phyloP scores from a whole-genome alignment of 2,797 vertebrate genomes.

The Periparus ater region DNA sequence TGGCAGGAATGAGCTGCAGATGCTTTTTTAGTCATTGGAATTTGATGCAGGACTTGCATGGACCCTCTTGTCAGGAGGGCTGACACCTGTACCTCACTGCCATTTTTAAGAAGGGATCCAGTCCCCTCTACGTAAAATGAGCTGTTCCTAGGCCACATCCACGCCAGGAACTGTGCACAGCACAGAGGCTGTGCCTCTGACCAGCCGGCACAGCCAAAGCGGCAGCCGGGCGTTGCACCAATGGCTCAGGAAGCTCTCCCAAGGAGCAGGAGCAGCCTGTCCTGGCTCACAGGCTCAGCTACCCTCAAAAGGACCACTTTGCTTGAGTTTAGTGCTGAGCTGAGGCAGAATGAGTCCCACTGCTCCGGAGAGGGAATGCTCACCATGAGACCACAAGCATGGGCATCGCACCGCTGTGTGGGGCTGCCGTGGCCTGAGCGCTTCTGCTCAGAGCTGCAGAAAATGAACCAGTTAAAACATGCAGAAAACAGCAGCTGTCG shows the following conservation, averaged over 20 bases:
- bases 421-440: not conserved
- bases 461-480: not conserved
- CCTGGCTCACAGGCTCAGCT: not conserved
- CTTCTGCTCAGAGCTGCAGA: not conserved
- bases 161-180: not conserved
- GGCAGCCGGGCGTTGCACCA: accelerated
- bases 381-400: not conserved
- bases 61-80: not conserved
- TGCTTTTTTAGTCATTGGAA: not conserved
- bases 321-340: not conserved
- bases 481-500: not conserved
- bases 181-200: not conserved
- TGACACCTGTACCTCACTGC: not conserved
- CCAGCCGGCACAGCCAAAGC: not conserved
- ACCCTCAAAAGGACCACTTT: not conserved
- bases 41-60: not conserved
- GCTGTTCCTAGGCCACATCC: not conserved
- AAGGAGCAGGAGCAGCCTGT: not conserved
- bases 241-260: not conserved
- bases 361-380: not conserved
- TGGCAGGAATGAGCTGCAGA: not conserved
- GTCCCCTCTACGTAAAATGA: too few species aligned
- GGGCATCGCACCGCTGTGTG: not conserved
- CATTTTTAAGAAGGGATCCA: not conserved
- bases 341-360: not conserved